A percentile compares a stretch with the other conserved stretches of the same genome.
Conservation (phyloP, 2,888 invertebrate genomes). For the Stenotaenia linearis region DNA sequence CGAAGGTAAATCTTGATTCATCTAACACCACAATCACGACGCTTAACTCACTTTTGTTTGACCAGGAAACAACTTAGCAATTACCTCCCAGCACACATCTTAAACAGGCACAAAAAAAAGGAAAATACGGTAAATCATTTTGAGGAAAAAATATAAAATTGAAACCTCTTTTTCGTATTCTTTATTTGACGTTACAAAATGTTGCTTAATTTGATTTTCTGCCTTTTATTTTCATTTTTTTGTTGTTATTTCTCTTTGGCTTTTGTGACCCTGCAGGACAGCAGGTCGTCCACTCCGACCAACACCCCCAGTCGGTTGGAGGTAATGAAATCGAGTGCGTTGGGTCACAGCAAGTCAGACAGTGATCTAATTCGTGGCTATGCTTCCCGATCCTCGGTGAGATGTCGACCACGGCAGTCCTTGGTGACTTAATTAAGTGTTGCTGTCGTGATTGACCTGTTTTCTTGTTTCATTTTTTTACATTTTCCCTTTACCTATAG, state of each 20-base stretch:
- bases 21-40: too few relatives aligned
- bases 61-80: constrained; percentile 30
- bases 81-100: constrained; percentile 42
- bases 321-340: not conserved
- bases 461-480: too few relatives aligned
- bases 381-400: constrained; percentile 13
- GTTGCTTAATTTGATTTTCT: too few relatives aligned
- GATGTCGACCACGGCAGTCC: too few relatives aligned
- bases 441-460: too few relatives aligned
- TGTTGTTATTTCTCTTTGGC: not conserved
- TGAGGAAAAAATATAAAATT: too few relatives aligned
- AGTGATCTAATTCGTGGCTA: constrained; percentile 28
- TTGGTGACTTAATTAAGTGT: too few relatives aligned
- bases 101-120: constrained; percentile 39
- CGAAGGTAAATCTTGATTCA: constrained; percentile 58
- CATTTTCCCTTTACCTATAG: too few relatives aligned
- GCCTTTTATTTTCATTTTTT: not conserved
- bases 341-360: constrained; percentile 31
- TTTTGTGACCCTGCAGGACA: constrained; percentile 17
- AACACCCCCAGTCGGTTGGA: constrained; percentile 29
- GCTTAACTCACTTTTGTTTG: too few relatives aligned
- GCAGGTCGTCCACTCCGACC: constrained; percentile 36
- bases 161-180: too few relatives aligned
- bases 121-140: constrained; percentile 35
- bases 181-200: too few relatives aligned